Conservation (phyloP, 2,888 invertebrate species). For the Tenthredo distinguenda region DNA sequence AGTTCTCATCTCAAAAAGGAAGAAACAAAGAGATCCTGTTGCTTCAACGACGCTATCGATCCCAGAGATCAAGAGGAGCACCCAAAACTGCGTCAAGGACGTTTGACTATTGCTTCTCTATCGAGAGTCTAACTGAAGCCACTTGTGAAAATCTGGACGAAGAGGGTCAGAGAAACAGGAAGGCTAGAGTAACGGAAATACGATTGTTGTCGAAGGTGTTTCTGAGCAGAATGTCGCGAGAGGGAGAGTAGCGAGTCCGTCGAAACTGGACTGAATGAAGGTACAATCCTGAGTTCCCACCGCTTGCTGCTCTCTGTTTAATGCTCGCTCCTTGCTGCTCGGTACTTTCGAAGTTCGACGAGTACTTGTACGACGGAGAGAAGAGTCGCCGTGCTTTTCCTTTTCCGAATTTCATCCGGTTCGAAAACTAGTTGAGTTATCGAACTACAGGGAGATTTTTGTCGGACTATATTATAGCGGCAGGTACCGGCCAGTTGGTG, state of each 20-base stretch:
- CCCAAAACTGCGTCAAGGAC: not conserved
- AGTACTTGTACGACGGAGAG: not conserved
- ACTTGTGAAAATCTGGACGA: not conserved
- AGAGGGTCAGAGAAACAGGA: not conserved
- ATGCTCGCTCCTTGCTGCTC: not conserved
- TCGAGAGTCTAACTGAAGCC: not conserved
- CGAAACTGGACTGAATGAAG: not conserved
- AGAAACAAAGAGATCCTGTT: not conserved
- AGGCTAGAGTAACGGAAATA: not conserved
- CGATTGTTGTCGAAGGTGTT: slow-evolving; percentile 1
- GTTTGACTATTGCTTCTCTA: not conserved
- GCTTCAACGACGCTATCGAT: not conserved
- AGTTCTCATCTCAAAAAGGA: not conserved
- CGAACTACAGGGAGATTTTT: not conserved
- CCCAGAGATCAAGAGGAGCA: not conserved
- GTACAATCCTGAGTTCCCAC: not conserved
- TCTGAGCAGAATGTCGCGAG: not conserved
- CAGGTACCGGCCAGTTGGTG: not conserved
- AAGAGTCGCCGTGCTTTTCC: not conserved
- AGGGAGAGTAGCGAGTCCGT: not conserved
- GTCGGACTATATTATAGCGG: not conserved
- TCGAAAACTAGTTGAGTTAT: not conserved
- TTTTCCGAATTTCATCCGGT: not conserved
- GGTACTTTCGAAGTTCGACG: not conserved
- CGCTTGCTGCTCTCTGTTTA: not conserved